Evolutionary conservation across 2,797 vertebrate species (phyloP).

Genomic region (Somateria mollissima): DNA sequence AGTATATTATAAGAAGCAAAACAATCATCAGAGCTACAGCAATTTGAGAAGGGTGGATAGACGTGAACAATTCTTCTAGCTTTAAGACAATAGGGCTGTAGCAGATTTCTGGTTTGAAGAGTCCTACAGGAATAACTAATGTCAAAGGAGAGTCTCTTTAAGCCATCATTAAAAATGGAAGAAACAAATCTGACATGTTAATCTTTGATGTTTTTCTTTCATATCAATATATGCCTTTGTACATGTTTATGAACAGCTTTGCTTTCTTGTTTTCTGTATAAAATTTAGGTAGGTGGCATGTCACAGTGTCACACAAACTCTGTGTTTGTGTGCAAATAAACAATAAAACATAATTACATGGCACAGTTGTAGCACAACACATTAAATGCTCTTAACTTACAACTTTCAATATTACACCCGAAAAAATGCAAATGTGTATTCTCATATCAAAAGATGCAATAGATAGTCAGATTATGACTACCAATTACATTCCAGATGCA

Average conservation of each 20-base stretch:
- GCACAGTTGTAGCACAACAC: background rate
- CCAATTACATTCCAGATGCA: background rate
- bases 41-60: background rate
- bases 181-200: background rate
- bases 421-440: background rate
- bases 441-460: background rate
- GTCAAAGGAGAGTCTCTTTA: background rate
- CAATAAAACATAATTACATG: background rate
- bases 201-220: background rate
- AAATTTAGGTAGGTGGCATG: background rate
- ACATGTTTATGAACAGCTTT: background rate
- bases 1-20: background rate
- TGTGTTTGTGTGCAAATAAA: background rate
- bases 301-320: background rate
- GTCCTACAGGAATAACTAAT: background rate
- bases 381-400: background rate
- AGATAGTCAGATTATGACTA: background rate
- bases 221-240: rapidly evolving
- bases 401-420: conserved; percentile 25
- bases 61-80: background rate
- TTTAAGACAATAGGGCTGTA: background rate
- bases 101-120: background rate
- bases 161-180: background rate
- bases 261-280: background rate
- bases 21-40: background rate